These are phyloP conservation scores for Malthinus seriepunctatus DNA, from an alignment of 2,888 invertebrate genomes.

Conservation along the genomic window DNA sequence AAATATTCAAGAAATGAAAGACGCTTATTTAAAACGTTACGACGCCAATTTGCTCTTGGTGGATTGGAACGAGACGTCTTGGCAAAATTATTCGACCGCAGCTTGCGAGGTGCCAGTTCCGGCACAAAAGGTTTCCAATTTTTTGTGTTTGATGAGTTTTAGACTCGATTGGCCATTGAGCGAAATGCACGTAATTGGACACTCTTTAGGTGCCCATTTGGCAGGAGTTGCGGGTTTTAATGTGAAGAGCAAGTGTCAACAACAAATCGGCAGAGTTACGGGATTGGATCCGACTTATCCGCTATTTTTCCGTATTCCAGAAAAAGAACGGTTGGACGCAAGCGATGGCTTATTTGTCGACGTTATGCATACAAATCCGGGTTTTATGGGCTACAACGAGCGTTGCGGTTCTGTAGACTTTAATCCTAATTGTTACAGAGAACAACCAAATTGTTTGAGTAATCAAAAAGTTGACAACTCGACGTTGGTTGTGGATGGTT, in stretches of 20 bases:
- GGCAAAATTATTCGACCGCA: background rate
- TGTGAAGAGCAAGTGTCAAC: constrained; percentile 5
- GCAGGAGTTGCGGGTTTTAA: constrained; percentile 26
- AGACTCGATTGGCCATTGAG: background rate
- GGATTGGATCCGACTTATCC: constrained; percentile 33
- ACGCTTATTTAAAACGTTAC: constrained; percentile 10
- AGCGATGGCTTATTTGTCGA: constrained; percentile 64
- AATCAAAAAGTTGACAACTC: background rate
- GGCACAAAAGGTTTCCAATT: background rate
- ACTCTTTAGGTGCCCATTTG: constrained; percentile 32
- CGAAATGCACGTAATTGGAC: constrained; percentile 29
- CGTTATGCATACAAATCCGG: constrained; percentile 64
- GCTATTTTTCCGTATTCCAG: constrained; percentile 44
- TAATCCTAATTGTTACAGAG: constrained; percentile 60
- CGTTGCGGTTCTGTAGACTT: constrained; percentile 58
- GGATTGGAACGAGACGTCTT: constrained; percentile 3
- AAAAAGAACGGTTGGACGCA: constrained; percentile 57
- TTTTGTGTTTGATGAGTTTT: background rate
- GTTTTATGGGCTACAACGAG: constrained; percentile 55
- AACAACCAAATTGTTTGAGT: constrained; percentile 58
- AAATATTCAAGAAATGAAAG: constrained; percentile 3
- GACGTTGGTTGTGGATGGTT: background rate
- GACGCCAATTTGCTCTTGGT: constrained; percentile 5
- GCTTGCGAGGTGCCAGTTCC: background rate
- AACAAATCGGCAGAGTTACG: constrained; percentile 17